phyloP scores from a whole-genome alignment of 2,888 invertebrate species.

The Saturnia pavonia region DNA sequence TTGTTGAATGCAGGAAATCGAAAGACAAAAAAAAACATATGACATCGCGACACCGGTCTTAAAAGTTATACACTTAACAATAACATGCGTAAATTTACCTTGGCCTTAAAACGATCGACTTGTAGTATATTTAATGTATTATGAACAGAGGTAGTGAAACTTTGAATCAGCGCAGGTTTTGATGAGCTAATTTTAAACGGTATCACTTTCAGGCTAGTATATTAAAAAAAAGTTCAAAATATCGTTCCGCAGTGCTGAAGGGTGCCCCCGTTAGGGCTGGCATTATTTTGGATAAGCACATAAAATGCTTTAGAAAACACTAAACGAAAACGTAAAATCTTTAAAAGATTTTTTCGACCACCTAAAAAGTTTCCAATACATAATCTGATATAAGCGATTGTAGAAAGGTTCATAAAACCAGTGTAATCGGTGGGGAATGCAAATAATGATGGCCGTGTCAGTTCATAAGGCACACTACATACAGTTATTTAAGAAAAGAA shows the following conservation, averaged over 20 bases:
- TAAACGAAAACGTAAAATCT: not conserved
- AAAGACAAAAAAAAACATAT: not conserved
- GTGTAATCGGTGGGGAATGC: slow-evolving; percentile 51
- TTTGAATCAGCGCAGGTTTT: no score
- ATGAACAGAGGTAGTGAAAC: not conserved
- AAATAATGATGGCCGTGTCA: slow-evolving; percentile 68
- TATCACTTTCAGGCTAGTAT: no score
- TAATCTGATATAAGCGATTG: no score
- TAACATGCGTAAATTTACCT: not conserved
- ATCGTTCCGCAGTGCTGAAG: no score
- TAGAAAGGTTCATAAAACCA: slow-evolving; percentile 35
- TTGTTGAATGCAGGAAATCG: slow-evolving; percentile 24
- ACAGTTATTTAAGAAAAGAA: slow-evolving; percentile 54
- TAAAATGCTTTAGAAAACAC: not conserved
- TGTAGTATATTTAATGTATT: not conserved
- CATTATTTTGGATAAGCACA: not conserved
- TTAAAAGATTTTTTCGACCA: no score
- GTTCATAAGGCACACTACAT: slow-evolving; percentile 76
- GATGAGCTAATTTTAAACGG: no score
- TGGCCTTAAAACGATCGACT: not conserved
- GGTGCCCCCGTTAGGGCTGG: no score
- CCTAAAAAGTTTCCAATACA: no score
- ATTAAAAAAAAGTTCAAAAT: no score
- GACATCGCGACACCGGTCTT: no score
- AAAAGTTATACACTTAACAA: no score